A percentile compares a stretch with the other conserved stretches of the same genome.
Evolutionary conservation across 2,888 invertebrate species (phyloP).

Genomic region (Meandrusa payeni): DNA sequence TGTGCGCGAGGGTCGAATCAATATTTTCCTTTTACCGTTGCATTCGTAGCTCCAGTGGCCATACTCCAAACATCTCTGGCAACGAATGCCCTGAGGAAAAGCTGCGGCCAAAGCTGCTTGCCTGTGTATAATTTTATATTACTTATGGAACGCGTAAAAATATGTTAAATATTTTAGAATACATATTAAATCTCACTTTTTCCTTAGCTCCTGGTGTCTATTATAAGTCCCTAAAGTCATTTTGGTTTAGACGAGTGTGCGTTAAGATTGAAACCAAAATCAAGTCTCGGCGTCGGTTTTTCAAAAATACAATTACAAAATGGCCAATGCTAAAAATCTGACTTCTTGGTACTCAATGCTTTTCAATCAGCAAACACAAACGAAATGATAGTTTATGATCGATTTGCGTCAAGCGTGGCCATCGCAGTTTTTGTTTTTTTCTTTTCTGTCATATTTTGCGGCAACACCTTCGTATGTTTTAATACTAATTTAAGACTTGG

Average conservation of each 20-base stretch:
- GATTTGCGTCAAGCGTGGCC: constrained; percentile 31
- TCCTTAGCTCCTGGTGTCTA: constrained; percentile 68
- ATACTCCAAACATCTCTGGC: constrained; percentile 95
- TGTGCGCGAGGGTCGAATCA: constrained; percentile 91
- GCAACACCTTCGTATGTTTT: background rate
- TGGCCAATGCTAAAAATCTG: background rate
- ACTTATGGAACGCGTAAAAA: constrained; percentile 16
- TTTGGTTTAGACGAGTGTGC: constrained; percentile 28
- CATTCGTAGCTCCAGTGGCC: constrained; percentile 98
- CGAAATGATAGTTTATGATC: constrained; percentile 3
- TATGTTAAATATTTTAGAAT: constrained; percentile 20
- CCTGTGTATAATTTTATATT: constrained; percentile 45
- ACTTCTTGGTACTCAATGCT: background rate
- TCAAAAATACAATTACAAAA: constrained; percentile 19
- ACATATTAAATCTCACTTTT: constrained; percentile 52
- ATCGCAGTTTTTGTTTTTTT: constrained; percentile 27
- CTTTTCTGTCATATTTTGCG: constrained; percentile 14
- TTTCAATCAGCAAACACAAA: constrained; percentile 17
- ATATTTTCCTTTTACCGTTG: constrained; percentile 92
- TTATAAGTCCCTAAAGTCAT: constrained; percentile 75
- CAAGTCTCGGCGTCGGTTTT: constrained; percentile 31
- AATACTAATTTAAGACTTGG: no score
- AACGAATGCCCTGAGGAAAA: constrained; percentile 89
- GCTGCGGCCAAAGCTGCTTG: constrained; percentile 82
- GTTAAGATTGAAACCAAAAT: constrained; percentile 13